These are phyloP conservation scores for Lithobates sylvaticus DNA, from an alignment of 2,797 vertebrate species.

Conservation along the genomic window DNA sequence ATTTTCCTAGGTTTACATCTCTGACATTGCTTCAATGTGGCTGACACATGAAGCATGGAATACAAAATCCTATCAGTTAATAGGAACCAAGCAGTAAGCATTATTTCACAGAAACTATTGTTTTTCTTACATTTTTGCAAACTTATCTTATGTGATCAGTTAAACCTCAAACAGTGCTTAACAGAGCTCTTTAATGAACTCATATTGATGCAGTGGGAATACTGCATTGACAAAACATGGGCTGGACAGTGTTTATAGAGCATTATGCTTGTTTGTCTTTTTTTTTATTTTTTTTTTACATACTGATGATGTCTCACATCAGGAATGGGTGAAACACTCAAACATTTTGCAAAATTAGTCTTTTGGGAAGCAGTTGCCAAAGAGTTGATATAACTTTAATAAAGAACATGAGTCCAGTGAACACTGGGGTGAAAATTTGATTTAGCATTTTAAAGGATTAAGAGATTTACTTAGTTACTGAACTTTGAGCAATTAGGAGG, in stretches of 20 bases:
- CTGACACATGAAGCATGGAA: neutral
- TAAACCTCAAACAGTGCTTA: no score
- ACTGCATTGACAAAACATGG: constrained; percentile 13
- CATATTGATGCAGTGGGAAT: constrained; percentile 1
- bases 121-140: no score
- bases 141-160: no score
- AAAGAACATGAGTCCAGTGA: constrained; percentile 26
- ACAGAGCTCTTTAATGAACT: neutral
- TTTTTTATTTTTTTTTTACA: constrained; percentile 10
- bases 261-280: constrained; percentile 40
- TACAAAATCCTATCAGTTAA: no score
- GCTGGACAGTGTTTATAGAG: constrained; percentile 33
- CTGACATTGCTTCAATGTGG: neutral
- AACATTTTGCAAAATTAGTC: constrained; percentile 50
- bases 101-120: no score
- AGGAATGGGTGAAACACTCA: constrained; percentile 50
- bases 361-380: constrained; percentile 38
- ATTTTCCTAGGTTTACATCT: no score
- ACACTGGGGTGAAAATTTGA: constrained; percentile 46
- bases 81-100: no score
- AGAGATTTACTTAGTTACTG: constrained; percentile 51
- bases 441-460: constrained; percentile 58
- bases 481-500: constrained; percentile 48
- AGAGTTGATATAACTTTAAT: constrained; percentile 54
- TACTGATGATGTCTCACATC: constrained; percentile 26